Evolutionary conservation across 30 jellyfish, hydroid and myxozoan genomes (phyloP), one percentile per base, ranked within the genome.

Genomic region (Rhopilema esculentum): DNA sequence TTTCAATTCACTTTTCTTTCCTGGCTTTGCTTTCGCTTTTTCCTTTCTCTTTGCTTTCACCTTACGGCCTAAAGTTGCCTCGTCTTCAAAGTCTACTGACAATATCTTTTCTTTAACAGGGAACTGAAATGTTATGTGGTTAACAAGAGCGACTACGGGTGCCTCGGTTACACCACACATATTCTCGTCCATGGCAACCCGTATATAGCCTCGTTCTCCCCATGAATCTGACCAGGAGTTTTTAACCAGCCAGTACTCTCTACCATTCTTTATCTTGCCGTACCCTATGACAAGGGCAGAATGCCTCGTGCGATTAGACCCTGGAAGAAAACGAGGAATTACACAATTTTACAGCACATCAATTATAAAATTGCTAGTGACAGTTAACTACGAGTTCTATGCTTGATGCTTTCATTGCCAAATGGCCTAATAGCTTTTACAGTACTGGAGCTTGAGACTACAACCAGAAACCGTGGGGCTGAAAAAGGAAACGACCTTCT

Each of bases 211-310:
- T 16, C 80, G 85, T 62, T 95, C 99, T 62, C 99, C 99, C 99
- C 99, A 95, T 21, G 93, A 72, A 49, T 86, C 91, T 22, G 99
- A 95, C 99, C 99, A 95, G 0, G 99, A 95, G 91, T 95, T 95
- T 64, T 95, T 95, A 0, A 95, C 91, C 6, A 95, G 69, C 99
- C 99, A 95, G 83, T 77, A 95, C 66, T 95, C 99, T 80, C 79
- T 86, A 4, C 98, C 98, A 53, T 90, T 87, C 66, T 75, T 91
- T 0, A 79, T 53, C 53, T 89, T 85, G 12, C 99, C 99, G 72
- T 90, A 95, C 27, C 99, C 99, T 51, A 95, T 77, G 18, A 95
- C 97, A 68, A 95, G 80, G 9, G 98, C 99, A 16, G 99, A 89
- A 87, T 95, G 99, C 50, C 94, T 82, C 8, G 99, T 95, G 50